These are phyloP conservation scores for Palythoa caribaeorum DNA, from an alignment of 92 coral and sea anemone genomes.

Conservation along the genomic window DNA sequence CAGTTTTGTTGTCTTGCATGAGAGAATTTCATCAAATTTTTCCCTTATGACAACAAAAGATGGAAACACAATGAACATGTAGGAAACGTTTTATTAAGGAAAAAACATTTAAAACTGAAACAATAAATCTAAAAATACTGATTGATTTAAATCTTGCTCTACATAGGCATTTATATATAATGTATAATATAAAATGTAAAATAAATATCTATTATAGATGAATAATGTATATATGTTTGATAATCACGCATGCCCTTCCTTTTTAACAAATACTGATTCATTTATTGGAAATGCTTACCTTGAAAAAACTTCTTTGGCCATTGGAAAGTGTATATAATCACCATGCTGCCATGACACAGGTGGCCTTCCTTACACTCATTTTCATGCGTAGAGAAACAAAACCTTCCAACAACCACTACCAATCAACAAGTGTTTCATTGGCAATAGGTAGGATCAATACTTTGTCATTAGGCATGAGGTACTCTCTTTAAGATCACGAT, in stretches of 20 bases:
- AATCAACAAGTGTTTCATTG: slow-evolving; percentile 4
- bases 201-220: not conserved
- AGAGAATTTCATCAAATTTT: not conserved
- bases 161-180: not conserved
- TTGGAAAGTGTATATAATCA: not conserved
- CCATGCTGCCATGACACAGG: not conserved
- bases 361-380: not conserved
- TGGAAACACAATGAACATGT: not conserved
- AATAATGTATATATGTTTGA: not conserved
- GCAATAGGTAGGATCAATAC: not conserved
- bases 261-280: not conserved
- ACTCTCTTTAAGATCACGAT: not conserved
- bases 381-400: slow-evolving; percentile 4
- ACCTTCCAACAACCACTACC: not conserved
- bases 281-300: not conserved
- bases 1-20: not conserved
- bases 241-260: not conserved
- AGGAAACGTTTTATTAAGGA: not conserved
- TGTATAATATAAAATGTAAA: too few species aligned
- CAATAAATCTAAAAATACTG: slow-evolving; percentile 11
- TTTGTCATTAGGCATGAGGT: not conserved
- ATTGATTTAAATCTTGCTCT: not conserved
- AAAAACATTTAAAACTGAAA: slow-evolving; percentile 7
- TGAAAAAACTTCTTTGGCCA: not conserved
- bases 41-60: not conserved